Evolutionary conservation across 2,888 invertebrate species (phyloP).

Genomic region (Pollenia griseotomentosa): DNA sequence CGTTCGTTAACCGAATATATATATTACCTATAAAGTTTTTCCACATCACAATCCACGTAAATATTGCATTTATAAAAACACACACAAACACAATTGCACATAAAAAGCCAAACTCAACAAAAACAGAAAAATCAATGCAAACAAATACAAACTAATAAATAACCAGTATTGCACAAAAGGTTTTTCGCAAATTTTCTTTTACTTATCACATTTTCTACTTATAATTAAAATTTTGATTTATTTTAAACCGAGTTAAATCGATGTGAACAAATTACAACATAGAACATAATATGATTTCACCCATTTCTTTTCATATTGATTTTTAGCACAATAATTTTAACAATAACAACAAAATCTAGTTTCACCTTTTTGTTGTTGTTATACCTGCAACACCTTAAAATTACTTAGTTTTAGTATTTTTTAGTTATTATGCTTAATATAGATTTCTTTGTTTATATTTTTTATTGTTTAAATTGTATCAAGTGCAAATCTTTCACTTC

Average conservation of each 20-base stretch:
- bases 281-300: slow-evolving; percentile 38
- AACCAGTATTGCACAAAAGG: slow-evolving; percentile 55
- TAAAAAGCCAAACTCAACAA: slow-evolving; percentile 25
- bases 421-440: not conserved
- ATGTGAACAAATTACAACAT: not conserved
- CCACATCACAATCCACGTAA: slow-evolving; percentile 62
- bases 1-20: not conserved
- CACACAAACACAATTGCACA: not conserved
- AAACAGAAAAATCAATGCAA: slow-evolving; percentile 63
- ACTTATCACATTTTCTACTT: slow-evolving; percentile 14
- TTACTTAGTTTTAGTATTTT: slow-evolving; percentile 10
- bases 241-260: slow-evolving; percentile 10
- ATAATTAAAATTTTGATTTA: slow-evolving; percentile 10
- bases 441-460: not conserved
- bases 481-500: slow-evolving; percentile 29
- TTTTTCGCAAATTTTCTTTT: slow-evolving; percentile 42
- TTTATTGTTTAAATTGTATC: not conserved
- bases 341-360: slow-evolving; percentile 67
- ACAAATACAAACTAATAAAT: slow-evolving; percentile 62
- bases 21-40: not conserved
- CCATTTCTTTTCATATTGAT: slow-evolving; percentile 61
- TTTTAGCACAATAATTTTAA: slow-evolving; percentile 65
- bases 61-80: slow-evolving; percentile 41
- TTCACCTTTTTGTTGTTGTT: slow-evolving; percentile 68
- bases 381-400: slow-evolving; percentile 67